Conservation (phyloP, 2,888 invertebrate genomes). For the Tipula lateralis region DNA sequence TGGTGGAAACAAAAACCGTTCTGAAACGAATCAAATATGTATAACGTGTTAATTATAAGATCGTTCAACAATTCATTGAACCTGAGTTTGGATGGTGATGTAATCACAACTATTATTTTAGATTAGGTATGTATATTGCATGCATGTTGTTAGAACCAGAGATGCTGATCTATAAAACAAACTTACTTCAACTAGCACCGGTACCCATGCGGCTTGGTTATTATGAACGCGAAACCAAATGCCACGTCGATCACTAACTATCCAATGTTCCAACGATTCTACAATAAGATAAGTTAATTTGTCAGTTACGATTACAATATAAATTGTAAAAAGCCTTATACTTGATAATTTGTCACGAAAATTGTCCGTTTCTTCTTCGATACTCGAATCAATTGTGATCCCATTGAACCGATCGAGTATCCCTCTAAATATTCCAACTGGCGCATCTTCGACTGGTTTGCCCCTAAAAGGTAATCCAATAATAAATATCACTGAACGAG, state of each 20-base stretch:
- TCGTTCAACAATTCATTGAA: too few relatives aligned
- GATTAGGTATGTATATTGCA: too few relatives aligned
- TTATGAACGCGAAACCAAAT: constrained; percentile 78
- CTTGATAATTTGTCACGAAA: constrained; percentile 58
- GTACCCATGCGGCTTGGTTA: constrained; percentile 68
- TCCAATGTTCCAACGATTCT: constrained; percentile 71
- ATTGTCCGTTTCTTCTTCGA: constrained; percentile 52
- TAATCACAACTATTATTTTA: not conserved
- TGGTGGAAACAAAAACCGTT: constrained; percentile 85
- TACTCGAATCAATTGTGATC: constrained; percentile 63
- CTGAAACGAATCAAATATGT: constrained; percentile 45
- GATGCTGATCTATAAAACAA: too few relatives aligned
- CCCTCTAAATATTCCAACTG: constrained; percentile 50
- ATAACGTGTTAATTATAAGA: constrained; percentile 38
- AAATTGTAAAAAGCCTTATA: constrained; percentile 40
- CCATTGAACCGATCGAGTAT: constrained; percentile 64
- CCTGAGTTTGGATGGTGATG: too few relatives aligned
- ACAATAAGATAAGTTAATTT: constrained; percentile 39
- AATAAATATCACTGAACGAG: not conserved
- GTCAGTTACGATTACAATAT: constrained; percentile 32
- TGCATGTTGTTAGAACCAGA: too few relatives aligned
- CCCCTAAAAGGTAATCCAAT: constrained; percentile 33
- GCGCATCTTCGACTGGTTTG: constrained; percentile 39
- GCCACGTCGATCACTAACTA: constrained; percentile 57
- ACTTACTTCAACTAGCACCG: constrained; percentile 64